Conservation (phyloP, 1,140 invertebrate genomes). For the Anagrus nilaparvatae region DNA sequence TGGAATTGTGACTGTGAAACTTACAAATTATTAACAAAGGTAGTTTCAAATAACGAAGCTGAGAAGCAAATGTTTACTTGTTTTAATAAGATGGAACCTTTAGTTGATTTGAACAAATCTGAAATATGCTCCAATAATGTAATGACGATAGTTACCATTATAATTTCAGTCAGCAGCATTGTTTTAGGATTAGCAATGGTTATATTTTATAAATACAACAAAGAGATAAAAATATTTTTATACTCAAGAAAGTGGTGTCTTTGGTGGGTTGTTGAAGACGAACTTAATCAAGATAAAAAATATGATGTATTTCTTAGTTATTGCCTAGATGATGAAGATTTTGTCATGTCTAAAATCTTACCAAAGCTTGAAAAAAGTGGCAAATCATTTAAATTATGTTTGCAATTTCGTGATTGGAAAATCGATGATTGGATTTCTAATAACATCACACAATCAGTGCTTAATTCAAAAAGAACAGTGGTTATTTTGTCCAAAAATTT, state of each 20-base stretch:
- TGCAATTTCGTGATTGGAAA: slow-evolving; percentile 75
- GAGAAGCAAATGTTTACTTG: too few species aligned
- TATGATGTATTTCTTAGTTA: slow-evolving; percentile 86
- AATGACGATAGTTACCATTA: slow-evolving; percentile 34
- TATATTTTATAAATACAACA: slow-evolving; percentile 53
- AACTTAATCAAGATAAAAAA: slow-evolving; percentile 63
- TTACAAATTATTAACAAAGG: neutral
- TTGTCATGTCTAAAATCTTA: slow-evolving; percentile 58
- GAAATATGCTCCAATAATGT: slow-evolving; percentile 43
- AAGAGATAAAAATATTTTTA: slow-evolving; percentile 59
- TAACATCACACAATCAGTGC: too few species aligned
- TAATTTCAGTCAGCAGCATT: slow-evolving; percentile 41
- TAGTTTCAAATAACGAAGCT: slow-evolving; percentile 9
- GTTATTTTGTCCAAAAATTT: too few species aligned
- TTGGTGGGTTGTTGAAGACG: slow-evolving; percentile 58
- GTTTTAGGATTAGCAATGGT: slow-evolving; percentile 42
- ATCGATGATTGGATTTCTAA: too few species aligned
- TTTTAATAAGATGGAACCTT: slow-evolving; percentile 19
- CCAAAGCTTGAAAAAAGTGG: slow-evolving; percentile 53
- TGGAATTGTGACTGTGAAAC: slow-evolving; percentile 4
- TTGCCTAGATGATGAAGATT: slow-evolving; percentile 69
- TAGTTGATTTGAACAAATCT: slow-evolving; percentile 37
- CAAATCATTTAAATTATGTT: slow-evolving; percentile 54
- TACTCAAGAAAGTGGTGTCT: slow-evolving; percentile 54
- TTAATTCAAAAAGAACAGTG: too few species aligned